Conservation (phyloP, 2,888 invertebrate species). For the Platycheirus albimanus region DNA sequence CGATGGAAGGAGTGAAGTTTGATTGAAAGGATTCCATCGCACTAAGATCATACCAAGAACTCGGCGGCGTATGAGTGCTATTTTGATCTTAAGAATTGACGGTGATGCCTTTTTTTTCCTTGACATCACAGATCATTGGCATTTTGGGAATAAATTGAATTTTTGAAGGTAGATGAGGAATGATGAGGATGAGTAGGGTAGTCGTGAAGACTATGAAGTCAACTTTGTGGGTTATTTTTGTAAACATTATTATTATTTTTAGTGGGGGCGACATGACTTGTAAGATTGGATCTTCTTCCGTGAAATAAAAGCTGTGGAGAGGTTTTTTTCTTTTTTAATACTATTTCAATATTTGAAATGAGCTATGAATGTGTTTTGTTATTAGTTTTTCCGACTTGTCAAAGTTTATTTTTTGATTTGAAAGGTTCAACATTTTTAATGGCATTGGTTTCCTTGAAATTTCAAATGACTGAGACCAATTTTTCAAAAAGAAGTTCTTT, state of each 20-base stretch:
- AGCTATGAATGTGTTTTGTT: neutral
- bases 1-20: neutral
- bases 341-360: neutral
- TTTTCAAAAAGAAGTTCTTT: too few relatives aligned
- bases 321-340: neutral
- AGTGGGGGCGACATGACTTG: slow-evolving; percentile 19
- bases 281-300: slow-evolving; percentile 33
- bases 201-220: neutral
- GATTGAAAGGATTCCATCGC: slow-evolving; percentile 33
- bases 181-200: neutral
- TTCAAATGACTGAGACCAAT: too few relatives aligned
- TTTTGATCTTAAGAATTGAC: slow-evolving; percentile 36
- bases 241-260: slow-evolving; percentile 5
- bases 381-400: neutral
- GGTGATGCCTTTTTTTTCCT: neutral
- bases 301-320: slow-evolving; percentile 45
- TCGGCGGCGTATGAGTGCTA: slow-evolving; percentile 61
- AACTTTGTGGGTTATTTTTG: slow-evolving; percentile 20
- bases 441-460: too few relatives aligned
- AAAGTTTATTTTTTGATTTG: neutral
- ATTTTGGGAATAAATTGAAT: slow-evolving; percentile 41
- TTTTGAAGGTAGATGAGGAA: slow-evolving; percentile 24
- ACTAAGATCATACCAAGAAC: slow-evolving; percentile 31
- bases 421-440: neutral
- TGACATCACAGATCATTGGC: slow-evolving; percentile 31